Evolutionary conservation across 2,113 vertebrate species (phyloP).

Genomic region (Phaetusa simplex): DNA sequence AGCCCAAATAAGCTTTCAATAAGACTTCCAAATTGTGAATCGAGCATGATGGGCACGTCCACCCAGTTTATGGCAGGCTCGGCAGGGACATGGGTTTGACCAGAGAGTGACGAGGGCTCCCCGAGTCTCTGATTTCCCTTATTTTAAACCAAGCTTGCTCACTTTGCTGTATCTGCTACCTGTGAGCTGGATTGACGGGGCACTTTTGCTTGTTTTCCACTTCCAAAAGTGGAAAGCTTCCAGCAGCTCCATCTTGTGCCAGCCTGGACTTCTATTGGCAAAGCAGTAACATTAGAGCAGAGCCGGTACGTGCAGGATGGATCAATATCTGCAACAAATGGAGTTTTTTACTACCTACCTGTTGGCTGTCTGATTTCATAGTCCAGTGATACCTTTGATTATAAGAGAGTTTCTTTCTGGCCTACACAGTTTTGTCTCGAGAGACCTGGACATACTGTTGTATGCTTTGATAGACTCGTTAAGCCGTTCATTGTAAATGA

Average conservation of each 20-base stretch:
- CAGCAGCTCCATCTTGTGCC: neutral
- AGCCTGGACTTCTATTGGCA: neutral
- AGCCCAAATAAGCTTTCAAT: neutral
- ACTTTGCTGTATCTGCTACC: neutral
- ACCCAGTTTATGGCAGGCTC: neutral
- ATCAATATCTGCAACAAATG: neutral
- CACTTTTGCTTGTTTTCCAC: neutral
- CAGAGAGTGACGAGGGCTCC: neutral
- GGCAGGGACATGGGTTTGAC: neutral
- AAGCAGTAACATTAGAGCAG: neutral
- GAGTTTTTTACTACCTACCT: neutral
- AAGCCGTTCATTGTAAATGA: neutral
- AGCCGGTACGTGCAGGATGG: neutral
- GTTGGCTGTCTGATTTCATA: neutral
- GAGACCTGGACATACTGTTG: neutral
- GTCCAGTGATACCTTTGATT: neutral
- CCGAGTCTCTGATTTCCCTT: neutral
- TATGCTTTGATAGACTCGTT: neutral
- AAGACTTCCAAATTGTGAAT: neutral
- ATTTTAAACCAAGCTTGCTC: neutral
- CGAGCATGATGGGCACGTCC: neutral
- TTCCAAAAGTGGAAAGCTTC: neutral
- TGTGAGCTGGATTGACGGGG: neutral
- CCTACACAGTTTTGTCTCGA: neutral
- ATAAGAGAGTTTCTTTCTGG: neutral